Base-by-base conservation (phyloP, 2,888 invertebrate genomes). In the Xestoiulus laeticollis region DNA sequence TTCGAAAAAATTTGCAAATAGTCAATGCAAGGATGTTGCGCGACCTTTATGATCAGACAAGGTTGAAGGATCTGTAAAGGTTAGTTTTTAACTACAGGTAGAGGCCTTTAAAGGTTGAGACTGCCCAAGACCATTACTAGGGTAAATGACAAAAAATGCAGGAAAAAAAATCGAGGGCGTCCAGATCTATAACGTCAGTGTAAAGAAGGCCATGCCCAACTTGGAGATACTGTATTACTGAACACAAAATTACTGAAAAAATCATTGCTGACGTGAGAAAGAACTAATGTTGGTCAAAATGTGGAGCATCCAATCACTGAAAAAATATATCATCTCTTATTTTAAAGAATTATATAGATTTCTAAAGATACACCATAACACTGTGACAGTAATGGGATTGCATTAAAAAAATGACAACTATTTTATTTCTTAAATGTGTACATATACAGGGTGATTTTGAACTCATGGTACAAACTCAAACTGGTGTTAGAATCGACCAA, bases 101-200 rank as follows among this genome's bases (percentile, higher is more conserved):
- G 30, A 78, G 78, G 30, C 78, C 10, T 78, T 30, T 78, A 78
- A 68, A 78, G 78, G 78, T 78, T 26, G 30, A 78, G 78, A 78
- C 12, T 78, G 78, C 78, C 78, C 78, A 78, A 30, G 16, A 78
- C 78, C 78, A 30, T 78, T 78, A 30, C 78, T 32, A 78, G 78
- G 30, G 26, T 30, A 68, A 26, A 26, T n/a, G 78, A 14, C 16
- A 30, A 78, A 78, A 78, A 78, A 78, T 78, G 16, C 78, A 38
- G 38, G 8, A 38, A 8, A 38, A 26, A 32, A 78, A 78, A 78
- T 78, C 30, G 78, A 78, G 78, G 78, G 30, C 78, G 78, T 30
- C 78, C 30, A 26, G 30, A 30, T 30, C 30, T 78, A 30, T 30
- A n/a, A 78, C 78, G 78, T 78, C 78, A 16, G 4, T 78, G 78